These are phyloP conservation scores for Pituophis catenifer DNA, from an alignment of 2,113 vertebrate genomes.

Conservation along the genomic window DNA sequence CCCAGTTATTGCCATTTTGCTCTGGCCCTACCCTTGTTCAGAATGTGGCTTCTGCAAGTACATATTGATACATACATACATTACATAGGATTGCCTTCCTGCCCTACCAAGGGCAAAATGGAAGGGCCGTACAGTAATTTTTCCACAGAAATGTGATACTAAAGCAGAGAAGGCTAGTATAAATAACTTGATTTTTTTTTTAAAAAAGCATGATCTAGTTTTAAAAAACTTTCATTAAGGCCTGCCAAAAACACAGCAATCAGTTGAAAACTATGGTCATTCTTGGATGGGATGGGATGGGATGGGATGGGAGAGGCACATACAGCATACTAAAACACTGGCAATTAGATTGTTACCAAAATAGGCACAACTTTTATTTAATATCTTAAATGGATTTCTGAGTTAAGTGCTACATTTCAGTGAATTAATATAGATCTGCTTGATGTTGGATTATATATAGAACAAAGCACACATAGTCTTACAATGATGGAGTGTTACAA, in stretches of 20 bases:
- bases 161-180: constrained; percentile 1
- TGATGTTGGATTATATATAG: not conserved
- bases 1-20: not conserved
- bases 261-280: constrained; percentile 34
- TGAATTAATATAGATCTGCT: constrained; percentile 31
- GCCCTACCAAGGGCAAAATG: constrained; percentile 9
- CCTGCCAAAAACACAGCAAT: constrained; percentile 43
- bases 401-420: constrained; percentile 19
- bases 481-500: not conserved
- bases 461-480: not conserved
- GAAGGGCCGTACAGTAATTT: not conserved
- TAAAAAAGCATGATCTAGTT: constrained; percentile 20
- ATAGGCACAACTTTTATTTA: constrained; percentile 32
- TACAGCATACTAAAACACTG: not conserved
- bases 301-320: not conserved
- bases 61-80: constrained; percentile 4
- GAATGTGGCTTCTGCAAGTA: not conserved
- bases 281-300: not conserved
- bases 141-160: constrained; percentile 13
- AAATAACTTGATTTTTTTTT: constrained; percentile 42
- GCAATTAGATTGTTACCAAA: constrained; percentile 35
- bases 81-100: not conserved
- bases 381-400: constrained; percentile 22
- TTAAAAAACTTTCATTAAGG: constrained; percentile 18
- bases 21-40: not conserved